These are phyloP conservation scores for Camponotus floridanus DNA, from an alignment of 1,140 invertebrate genomes.

Conservation along the genomic window DNA sequence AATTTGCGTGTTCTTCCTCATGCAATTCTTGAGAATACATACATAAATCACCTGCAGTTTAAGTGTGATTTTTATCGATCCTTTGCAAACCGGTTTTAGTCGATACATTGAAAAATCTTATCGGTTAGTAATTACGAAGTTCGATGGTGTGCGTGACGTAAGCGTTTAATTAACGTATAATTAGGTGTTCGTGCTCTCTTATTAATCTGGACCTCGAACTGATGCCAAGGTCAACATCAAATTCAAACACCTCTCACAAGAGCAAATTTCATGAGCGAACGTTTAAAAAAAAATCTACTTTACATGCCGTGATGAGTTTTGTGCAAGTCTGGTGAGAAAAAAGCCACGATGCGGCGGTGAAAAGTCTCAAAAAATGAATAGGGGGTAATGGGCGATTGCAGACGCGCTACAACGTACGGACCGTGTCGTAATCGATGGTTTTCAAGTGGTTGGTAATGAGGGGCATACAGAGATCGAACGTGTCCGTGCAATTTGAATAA, in stretches of 20 bases:
- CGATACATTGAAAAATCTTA: constrained; percentile 15
- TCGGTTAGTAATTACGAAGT: constrained; percentile 44
- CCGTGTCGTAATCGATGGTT: constrained; percentile 60
- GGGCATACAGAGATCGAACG: constrained; percentile 36
- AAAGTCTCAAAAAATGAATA: constrained; percentile 23
- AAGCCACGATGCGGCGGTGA: constrained; percentile 42
- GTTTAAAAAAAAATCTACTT: constrained; percentile 42
- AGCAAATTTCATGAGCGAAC: constrained; percentile 23
- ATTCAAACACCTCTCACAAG: constrained; percentile 36
- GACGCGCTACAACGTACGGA: constrained; percentile 38
- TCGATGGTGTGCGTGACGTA: constrained; percentile 17
- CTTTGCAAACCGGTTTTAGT: constrained; percentile 26
- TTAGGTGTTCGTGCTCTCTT: constrained; percentile 31
- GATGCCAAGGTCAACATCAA: constrained; percentile 30
- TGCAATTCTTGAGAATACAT: constrained; percentile 14
- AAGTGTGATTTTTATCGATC: constrained; percentile 35
- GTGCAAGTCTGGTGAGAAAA: constrained; percentile 33
- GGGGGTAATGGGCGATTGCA: constrained; percentile 25
- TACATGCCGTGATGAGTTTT: constrained; percentile 46
- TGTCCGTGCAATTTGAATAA: constrained; percentile 70
- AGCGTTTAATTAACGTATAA: constrained; percentile 43
- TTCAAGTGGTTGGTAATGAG: constrained; percentile 58
- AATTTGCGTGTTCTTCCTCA: neutral
- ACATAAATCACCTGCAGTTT: constrained; percentile 15
- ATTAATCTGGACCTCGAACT: constrained; percentile 44